These are phyloP conservation scores for Augochlora pura DNA, from an alignment of 1,140 invertebrate genomes.

Conservation along the genomic window DNA sequence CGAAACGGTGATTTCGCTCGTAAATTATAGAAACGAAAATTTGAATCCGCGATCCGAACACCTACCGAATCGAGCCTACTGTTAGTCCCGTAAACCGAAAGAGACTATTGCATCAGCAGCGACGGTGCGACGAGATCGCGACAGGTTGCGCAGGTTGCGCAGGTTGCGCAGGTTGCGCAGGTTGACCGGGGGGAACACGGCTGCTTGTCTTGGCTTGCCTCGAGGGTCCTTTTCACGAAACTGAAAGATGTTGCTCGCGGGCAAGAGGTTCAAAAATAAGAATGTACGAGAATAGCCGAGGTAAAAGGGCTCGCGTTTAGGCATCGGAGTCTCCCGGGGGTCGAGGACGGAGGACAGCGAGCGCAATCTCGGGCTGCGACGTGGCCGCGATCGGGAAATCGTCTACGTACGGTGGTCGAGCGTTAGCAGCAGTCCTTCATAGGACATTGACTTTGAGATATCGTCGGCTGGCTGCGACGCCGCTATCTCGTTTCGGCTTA, in stretches of 20 bases:
- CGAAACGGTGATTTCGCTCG: too few relatives aligned
- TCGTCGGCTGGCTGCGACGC: slow-evolving; percentile 70
- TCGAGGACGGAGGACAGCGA: slow-evolving; percentile 7
- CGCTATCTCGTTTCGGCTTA: slow-evolving; percentile 77
- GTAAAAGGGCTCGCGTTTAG: neutral
- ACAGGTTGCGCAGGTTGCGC: too few relatives aligned
- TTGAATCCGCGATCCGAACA: too few relatives aligned
- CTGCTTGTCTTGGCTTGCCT: too few relatives aligned
- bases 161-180: too few relatives aligned
- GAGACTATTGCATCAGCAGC: too few relatives aligned
- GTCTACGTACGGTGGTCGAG: slow-evolving; percentile 39
- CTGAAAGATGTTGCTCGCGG: neutral
- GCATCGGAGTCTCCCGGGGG: slow-evolving; percentile 17
- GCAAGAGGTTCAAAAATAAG: slow-evolving; percentile 10
- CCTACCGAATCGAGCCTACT: too few relatives aligned
- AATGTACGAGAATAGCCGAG: neutral
- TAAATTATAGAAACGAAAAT: too few relatives aligned
- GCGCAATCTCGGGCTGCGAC: slow-evolving; percentile 1
- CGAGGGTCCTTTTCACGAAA: neutral
- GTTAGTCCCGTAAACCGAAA: too few relatives aligned
- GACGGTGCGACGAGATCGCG: too few relatives aligned
- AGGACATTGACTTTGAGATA: slow-evolving; percentile 81
- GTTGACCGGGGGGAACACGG: too few relatives aligned
- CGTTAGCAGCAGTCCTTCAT: slow-evolving; percentile 75
- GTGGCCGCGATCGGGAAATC: slow-evolving; percentile 50